Evolutionary conservation across 2,113 vertebrate genomes (phyloP).

Genomic region (Amia ocellicauda): DNA sequence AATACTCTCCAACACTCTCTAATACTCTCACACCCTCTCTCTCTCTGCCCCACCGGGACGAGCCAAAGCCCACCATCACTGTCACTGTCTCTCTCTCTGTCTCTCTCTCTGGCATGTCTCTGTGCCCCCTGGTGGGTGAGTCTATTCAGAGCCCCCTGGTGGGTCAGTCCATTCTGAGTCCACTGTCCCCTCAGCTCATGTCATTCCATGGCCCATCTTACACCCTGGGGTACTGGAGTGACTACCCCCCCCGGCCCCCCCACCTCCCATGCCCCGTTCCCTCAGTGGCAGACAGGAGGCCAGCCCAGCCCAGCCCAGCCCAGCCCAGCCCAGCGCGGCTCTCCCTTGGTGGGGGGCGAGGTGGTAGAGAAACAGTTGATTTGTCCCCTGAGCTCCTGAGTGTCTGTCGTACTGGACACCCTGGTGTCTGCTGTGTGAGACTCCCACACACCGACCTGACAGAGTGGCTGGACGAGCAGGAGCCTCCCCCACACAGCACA

Average conservation of each 20-base stretch:
- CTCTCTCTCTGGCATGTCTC: slow-evolving; percentile 7
- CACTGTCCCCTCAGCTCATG: slow-evolving; percentile 27
- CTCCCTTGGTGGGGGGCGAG: too few species aligned
- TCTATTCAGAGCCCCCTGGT: background rate
- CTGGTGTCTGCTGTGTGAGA: slow-evolving; percentile 14
- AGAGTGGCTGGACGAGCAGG: slow-evolving; percentile 1
- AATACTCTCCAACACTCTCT: background rate
- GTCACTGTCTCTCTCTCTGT: background rate
- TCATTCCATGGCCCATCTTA: slow-evolving; percentile 28
- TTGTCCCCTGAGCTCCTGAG: too few species aligned
- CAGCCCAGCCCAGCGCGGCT: too few species aligned
- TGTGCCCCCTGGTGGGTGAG: background rate
- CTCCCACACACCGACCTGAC: slow-evolving; percentile 3
- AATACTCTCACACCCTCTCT: background rate
- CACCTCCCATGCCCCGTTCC: background rate
- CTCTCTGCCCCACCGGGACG: background rate
- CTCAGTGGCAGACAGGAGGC: too few species aligned
- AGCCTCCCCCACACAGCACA: slow-evolving; percentile 1
- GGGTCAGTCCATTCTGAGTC: background rate
- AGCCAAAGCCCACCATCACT: background rate
- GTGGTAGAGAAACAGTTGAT: too few species aligned
- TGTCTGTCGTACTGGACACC: too few species aligned
- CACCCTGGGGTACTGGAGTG: background rate
- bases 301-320: too few species aligned
- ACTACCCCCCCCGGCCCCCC: background rate